phyloP scores from a whole-genome alignment of 2,888 invertebrate species.

The Hydraecia micacea region DNA sequence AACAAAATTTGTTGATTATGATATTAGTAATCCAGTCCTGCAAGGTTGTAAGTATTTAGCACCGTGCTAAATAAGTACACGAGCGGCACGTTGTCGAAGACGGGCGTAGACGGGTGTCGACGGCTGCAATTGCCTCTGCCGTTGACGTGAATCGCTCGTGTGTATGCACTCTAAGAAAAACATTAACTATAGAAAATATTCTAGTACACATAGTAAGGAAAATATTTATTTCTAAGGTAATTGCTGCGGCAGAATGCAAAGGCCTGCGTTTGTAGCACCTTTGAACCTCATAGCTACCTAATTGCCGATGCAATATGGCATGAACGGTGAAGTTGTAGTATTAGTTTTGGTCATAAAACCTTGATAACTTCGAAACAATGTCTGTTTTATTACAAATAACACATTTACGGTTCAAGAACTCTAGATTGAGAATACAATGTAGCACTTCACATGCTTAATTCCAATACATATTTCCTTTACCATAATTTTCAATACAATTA shows the following conservation, averaged over 20 bases:
- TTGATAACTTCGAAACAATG: constrained; percentile 12
- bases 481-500: not conserved
- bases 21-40: too few relatives aligned
- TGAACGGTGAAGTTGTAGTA: not conserved
- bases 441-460: not conserved
- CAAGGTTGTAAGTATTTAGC: not conserved
- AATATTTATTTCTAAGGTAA: constrained; percentile 22
- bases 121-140: not conserved
- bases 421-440: constrained; percentile 5
- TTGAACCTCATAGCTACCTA: constrained; percentile 21
- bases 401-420: not conserved
- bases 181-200: not conserved
- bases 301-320: constrained; percentile 4
- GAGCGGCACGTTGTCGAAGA: too few relatives aligned
- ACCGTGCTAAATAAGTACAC: not conserved
- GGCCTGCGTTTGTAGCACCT: not conserved
- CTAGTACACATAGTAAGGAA: not conserved
- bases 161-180: not conserved
- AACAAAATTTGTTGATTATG: too few relatives aligned
- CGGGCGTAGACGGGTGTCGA: not conserved
- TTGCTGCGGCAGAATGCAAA: not conserved
- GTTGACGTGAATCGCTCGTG: not conserved
- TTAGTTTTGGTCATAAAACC: constrained; percentile 8
- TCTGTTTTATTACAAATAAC: constrained; percentile 18
- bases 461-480: not conserved